Conservation (phyloP, 2,797 vertebrate species). For the Lepus oiostolus region DNA sequence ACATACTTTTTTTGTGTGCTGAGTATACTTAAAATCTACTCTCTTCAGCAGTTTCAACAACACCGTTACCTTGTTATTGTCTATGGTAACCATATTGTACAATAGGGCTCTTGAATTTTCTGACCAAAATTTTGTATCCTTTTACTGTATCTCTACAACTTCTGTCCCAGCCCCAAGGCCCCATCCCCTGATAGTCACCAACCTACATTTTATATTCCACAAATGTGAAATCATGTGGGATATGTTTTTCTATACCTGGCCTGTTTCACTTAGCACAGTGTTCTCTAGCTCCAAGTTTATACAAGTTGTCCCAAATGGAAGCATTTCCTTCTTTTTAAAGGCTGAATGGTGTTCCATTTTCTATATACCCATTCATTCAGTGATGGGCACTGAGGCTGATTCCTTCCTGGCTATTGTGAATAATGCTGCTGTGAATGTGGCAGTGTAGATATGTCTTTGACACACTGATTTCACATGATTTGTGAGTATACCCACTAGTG, state of each 20-base stretch:
- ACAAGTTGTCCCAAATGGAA: neutral
- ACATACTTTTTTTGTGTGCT: too few species aligned
- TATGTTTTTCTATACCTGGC: neutral
- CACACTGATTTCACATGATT: neutral
- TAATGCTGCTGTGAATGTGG: neutral
- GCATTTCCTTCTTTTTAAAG: neutral
- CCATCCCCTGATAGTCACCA: too few species aligned
- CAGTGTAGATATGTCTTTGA: neutral
- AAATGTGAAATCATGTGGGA: too few species aligned
- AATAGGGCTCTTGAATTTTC: too few species aligned
- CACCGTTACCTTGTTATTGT: too few species aligned
- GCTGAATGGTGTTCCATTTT: neutral
- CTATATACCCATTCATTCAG: neutral
- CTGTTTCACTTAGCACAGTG: neutral
- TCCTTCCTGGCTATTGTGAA: neutral
- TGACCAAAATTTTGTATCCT: too few species aligned
- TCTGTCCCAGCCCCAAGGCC: too few species aligned
- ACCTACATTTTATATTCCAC: too few species aligned
- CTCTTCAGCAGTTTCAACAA: too few species aligned
- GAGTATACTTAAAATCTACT: too few species aligned
- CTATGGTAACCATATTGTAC: too few species aligned
- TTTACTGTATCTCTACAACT: too few species aligned
- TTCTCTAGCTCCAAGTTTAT: neutral
- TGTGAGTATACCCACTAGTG: neutral
- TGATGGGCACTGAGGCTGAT: neutral